Conservation (phyloP, 2,888 invertebrate genomes). For the Portevinia maculata region DNA sequence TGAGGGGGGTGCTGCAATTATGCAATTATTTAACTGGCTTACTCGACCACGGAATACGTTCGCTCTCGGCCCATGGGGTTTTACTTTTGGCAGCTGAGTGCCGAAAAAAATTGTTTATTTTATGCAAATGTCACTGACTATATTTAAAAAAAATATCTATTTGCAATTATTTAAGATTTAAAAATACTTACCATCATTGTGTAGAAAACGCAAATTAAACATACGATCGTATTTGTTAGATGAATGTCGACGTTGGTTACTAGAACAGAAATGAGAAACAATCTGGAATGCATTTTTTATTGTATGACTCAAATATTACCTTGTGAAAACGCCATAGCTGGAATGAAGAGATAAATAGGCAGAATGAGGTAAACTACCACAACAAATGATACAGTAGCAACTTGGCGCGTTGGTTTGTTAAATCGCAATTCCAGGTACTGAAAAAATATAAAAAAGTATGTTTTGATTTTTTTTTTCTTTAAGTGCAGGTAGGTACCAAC, state of each 20-base stretch:
- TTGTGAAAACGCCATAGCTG: conserved; percentile 80
- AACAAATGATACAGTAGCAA: conserved; percentile 79
- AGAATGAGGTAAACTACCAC: conserved; percentile 78
- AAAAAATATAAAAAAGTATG: background rate
- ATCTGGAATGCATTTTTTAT: background rate
- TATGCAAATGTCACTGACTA: too few relatives aligned
- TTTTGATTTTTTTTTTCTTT: background rate
- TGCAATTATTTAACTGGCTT: too few relatives aligned
- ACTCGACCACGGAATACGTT: too few relatives aligned
- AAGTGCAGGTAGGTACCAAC: too few relatives aligned
- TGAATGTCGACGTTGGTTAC: conserved; percentile 85
- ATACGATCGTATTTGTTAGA: conserved; percentile 84
- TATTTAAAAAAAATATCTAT: too few relatives aligned
- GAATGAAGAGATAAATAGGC: conserved; percentile 81
- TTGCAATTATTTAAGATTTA: background rate
- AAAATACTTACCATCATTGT: conserved; percentile 84
- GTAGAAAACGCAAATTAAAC: conserved; percentile 85
- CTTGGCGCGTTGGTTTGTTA: conserved; percentile 78
- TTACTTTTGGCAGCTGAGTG: too few relatives aligned
- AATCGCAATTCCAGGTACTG: conserved; percentile 82
- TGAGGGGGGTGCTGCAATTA: too few relatives aligned
- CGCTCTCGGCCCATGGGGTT: too few relatives aligned
- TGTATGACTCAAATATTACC: conserved; percentile 76
- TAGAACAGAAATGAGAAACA: conserved; percentile 75
- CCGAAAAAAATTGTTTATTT: too few relatives aligned